Base-by-base conservation (phyloP, 2,113 vertebrate species). In the Psittacara wagleri region DNA sequence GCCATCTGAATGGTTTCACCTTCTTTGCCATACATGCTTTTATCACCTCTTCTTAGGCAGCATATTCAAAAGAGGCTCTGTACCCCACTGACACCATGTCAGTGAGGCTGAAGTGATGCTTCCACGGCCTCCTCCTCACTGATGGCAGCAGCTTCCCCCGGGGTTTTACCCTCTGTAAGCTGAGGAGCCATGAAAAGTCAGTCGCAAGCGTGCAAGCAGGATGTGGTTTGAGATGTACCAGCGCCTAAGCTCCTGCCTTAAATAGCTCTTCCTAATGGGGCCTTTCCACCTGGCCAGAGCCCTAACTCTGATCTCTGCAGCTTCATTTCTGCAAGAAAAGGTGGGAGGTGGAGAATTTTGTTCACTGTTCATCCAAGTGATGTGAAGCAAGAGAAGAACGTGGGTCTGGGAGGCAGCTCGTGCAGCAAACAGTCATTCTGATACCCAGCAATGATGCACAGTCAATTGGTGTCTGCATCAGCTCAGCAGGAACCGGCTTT, bases 391-490 rank as follows among this genome's bases (percentile, higher is more conserved):
- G 67, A 23, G 10, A 15, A 25, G 59, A 37, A 25, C 2, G 0
- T 33, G 72, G 39, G 7, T 29, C 17, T 8, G 37, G 83, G 70
- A 79, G 48, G 66, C 46, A 23, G 55, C 51, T 70, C 2, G 31
- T 31, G 17, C 8, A 55, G 66, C 75, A 55, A 6, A 22, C 2
- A 31, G 35, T 33, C 70, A 2, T 13, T 37, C 10, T 27, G 61
- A 3, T n/a, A 8, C 0, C 84, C 79, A 24, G 48, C 35, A 2
- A 0, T 0, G 83, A 27, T 31, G 86, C 33, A 1, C 16, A 0
- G 18, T 18, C 7, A 63, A 7, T 5, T 4, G 37, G 64, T 6
- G 70, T 17, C 83, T 43, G 51, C 85, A 35, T 16, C 76, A 4
- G 88, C 88, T 61, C 78, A 0, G 35, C 5, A 23, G 67, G 94